Percentiles rank a stretch among this genome's conserved stretches.
Conservation (phyloP, 1,140 invertebrate genomes). For the Chelonus insularis region DNA sequence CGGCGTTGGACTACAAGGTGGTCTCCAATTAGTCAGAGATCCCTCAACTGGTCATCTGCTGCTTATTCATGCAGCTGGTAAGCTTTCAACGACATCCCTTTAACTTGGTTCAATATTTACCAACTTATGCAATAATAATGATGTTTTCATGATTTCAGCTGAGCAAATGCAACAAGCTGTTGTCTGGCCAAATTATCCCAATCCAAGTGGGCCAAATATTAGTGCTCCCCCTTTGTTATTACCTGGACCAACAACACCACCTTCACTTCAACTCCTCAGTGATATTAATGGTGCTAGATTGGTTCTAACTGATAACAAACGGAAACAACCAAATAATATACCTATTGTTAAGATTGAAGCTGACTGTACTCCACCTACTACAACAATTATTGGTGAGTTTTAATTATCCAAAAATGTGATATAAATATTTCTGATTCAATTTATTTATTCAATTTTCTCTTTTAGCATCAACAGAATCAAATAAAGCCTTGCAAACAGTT, state of each 20-base stretch:
- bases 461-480: conserved; percentile 57
- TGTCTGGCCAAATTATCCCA: conserved; percentile 71
- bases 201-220: conserved; percentile 47
- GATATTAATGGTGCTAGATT: conserved; percentile 60
- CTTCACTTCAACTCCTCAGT: conserved; percentile 65
- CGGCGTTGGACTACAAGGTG: conserved; percentile 50
- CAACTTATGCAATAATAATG: neutral
- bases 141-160: conserved; percentile 41
- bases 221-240: conserved; percentile 64
- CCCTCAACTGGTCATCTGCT: conserved; percentile 78
- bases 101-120: neutral
- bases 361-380: conserved; percentile 57
- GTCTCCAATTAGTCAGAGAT: conserved; percentile 75
- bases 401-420: too few relatives aligned
- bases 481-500: conserved; percentile 64
- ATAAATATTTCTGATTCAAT: neutral
- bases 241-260: conserved; percentile 65
- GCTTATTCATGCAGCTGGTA: conserved; percentile 73
- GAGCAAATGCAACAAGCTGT: conserved; percentile 76
- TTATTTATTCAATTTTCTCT: neutral
- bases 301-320: conserved; percentile 59
- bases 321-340: conserved; percentile 65
- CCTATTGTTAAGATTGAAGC: conserved; percentile 72
- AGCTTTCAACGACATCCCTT: too few relatives aligned
- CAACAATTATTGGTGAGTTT: conserved; percentile 51